Evolutionary conservation across 2,888 invertebrate species (phyloP).

Genomic region (Agonopterix subpropinquella): DNA sequence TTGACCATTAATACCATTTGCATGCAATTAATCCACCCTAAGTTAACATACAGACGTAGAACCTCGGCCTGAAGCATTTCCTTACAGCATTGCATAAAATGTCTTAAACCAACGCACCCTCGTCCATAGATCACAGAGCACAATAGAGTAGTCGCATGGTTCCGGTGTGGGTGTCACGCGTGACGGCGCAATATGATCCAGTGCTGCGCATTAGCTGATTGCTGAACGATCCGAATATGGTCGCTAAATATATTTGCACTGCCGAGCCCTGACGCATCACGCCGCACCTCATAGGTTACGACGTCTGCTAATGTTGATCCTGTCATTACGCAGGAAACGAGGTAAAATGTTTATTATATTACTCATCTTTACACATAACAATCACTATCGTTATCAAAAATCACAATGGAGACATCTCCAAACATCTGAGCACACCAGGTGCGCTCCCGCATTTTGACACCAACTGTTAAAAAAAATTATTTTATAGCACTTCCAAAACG

Average conservation of each 20-base stretch:
- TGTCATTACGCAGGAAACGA: conserved; percentile 3
- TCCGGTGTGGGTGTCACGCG: conserved; percentile 1
- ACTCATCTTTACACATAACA: not conserved
- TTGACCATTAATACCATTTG: too few species aligned
- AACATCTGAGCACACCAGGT: conserved; percentile 5
- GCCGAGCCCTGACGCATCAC: not conserved
- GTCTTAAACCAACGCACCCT: not conserved
- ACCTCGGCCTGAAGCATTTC: too few species aligned
- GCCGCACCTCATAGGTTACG: not conserved
- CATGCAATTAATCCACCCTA: too few species aligned
- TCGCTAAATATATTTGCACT: not conserved
- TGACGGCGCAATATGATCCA: conserved; percentile 4
- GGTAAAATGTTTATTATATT: not conserved
- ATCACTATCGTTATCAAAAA: not conserved
- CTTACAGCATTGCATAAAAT: too few species aligned
- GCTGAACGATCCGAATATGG: conserved; percentile 4
- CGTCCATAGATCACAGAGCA: not conserved
- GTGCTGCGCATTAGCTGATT: conserved; percentile 32
- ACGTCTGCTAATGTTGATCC: not conserved
- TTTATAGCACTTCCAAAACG: conserved; percentile 9
- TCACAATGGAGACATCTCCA: conserved; percentile 1
- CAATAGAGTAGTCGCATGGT: conserved; percentile 9
- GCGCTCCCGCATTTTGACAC: conserved; percentile 2
- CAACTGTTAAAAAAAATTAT: conserved; percentile 5
- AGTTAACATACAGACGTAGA: too few species aligned